Percentiles rank a stretch among this genome's conserved stretches.
Evolutionary conservation across 2,113 vertebrate species (phyloP).

Genomic region (Xiphias gladius): DNA sequence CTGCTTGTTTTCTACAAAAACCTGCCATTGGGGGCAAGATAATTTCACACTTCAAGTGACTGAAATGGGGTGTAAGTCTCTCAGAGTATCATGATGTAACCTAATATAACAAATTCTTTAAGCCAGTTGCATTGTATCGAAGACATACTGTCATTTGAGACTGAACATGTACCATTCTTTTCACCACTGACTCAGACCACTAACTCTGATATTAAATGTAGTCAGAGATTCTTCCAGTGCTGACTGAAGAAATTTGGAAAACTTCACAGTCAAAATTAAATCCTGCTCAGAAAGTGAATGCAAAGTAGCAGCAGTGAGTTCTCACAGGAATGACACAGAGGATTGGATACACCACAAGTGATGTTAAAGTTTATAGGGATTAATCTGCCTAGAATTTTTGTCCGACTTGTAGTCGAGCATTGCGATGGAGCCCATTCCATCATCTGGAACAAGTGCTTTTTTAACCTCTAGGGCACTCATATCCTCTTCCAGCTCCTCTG

Average conservation of each 20-base stretch:
- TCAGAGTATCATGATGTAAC: constrained; percentile 41
- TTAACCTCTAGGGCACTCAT: constrained; percentile 61
- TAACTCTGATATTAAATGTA: not conserved
- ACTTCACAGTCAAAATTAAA: not conserved
- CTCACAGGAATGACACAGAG: constrained; percentile 15
- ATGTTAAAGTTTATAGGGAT: constrained; percentile 23
- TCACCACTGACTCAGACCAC: not conserved
- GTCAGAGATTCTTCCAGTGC: not conserved
- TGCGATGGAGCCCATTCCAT: constrained; percentile 7
- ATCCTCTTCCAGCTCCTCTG: constrained; percentile 54
- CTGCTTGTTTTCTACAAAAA: constrained; percentile 49
- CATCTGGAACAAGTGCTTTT: constrained; percentile 55
- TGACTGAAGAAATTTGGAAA: not conserved
- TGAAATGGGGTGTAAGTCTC: constrained; percentile 53
- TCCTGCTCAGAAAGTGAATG: not conserved
- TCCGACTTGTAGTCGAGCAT: not conserved
- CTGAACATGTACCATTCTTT: not conserved
- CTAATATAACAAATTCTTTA: constrained; percentile 55
- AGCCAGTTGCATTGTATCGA: not conserved
- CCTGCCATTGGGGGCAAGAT: constrained; percentile 43
- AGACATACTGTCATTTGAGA: constrained; percentile 27
- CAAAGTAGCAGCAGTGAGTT: not conserved
- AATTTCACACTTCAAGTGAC: constrained; percentile 64
- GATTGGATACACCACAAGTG: not conserved
- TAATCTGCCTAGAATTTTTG: constrained; percentile 19